Conservation (phyloP, 2,888 invertebrate genomes). For the Nomada hirtipes region DNA sequence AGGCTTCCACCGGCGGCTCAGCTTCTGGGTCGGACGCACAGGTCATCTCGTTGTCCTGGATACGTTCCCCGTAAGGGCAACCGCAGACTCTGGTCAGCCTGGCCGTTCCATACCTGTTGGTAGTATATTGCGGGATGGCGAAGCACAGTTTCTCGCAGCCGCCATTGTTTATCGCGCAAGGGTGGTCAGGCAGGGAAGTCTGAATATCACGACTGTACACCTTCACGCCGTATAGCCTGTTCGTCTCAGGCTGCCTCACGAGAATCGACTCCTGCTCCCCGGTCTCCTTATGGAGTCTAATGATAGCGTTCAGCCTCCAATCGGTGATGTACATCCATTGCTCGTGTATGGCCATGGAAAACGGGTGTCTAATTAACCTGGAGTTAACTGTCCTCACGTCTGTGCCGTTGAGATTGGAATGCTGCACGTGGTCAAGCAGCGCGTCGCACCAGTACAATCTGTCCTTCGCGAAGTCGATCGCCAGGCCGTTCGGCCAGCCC, state of each 20-base stretch:
- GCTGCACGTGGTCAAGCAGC: conserved; percentile 97
- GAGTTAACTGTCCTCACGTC: conserved; percentile 96
- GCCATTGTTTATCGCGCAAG: conserved; percentile 93
- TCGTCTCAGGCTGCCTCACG: conserved; percentile 95
- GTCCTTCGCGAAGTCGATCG: conserved; percentile 95
- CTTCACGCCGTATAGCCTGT: conserved; percentile 96
- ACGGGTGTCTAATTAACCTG: conserved; percentile 93
- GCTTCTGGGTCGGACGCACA: conserved; percentile 93
- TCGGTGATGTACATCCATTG: conserved; percentile 99
- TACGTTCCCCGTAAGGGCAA: conserved; percentile 96
- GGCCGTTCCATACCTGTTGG: conserved; percentile 70
- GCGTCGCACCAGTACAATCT: conserved; percentile 99
- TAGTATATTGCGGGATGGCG: conserved; percentile 89
- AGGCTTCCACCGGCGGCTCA: conserved; percentile 94
- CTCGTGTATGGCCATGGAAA: conserved; percentile 95
- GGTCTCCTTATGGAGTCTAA: conserved; percentile 94
- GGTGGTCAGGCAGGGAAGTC: conserved; percentile 89
- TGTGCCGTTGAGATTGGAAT: conserved; percentile 95
- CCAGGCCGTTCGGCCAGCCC: conserved; percentile 99
- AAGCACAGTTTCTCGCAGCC: conserved; percentile 98
- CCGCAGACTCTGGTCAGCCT: conserved; percentile 90
- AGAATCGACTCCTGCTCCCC: conserved; percentile 95
- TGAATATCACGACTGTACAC: conserved; percentile 93
- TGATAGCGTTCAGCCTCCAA: conserved; percentile 97
- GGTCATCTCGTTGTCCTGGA: conserved; percentile 88